Evolutionary conservation across 2,888 invertebrate genomes (phyloP).

Genomic region (Iselma pallidipennis): DNA sequence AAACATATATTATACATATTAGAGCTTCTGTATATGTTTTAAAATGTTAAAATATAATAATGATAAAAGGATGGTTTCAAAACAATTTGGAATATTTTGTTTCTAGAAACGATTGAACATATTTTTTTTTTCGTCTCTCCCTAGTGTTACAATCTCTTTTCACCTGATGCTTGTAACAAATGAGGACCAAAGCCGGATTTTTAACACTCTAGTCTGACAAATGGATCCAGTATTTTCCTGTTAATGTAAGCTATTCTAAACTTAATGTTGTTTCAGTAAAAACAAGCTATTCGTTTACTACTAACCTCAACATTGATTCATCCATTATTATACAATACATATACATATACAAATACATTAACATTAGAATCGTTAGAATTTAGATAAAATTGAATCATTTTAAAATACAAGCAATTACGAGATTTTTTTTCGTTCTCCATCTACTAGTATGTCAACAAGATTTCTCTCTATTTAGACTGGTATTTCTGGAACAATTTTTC

Average conservation of each 20-base stretch:
- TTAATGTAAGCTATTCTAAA: conserved; percentile 24
- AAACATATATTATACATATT: too few relatives aligned
- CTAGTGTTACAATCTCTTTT: background rate
- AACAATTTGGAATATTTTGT: background rate
- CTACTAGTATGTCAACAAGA: conserved; percentile 9
- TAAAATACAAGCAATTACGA: background rate
- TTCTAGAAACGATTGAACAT: background rate
- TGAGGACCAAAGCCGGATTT: conserved; percentile 18
- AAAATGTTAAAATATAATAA: background rate
- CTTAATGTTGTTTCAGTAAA: conserved; percentile 26
- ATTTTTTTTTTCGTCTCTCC: background rate
- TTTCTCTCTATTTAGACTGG: background rate
- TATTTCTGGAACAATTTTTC: background rate
- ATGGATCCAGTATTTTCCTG: conserved; percentile 22
- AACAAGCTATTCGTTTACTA: conserved; percentile 26
- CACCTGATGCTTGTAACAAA: conserved; percentile 8
- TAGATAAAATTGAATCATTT: conserved; percentile 2
- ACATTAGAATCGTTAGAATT: conserved; percentile 14
- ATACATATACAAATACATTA: conserved; percentile 18
- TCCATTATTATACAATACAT: conserved; percentile 6
- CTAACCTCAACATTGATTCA: conserved; percentile 15
- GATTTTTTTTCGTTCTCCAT: conserved; percentile 12
- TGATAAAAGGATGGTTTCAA: background rate
- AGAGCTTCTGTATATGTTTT: too few relatives aligned
- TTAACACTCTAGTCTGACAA: conserved; percentile 18